A percentile compares a stretch with the other conserved stretches of the same genome.
These are phyloP conservation scores for Motacilla alba DNA, from an alignment of 2,113 vertebrate species.

Conservation along the genomic window DNA sequence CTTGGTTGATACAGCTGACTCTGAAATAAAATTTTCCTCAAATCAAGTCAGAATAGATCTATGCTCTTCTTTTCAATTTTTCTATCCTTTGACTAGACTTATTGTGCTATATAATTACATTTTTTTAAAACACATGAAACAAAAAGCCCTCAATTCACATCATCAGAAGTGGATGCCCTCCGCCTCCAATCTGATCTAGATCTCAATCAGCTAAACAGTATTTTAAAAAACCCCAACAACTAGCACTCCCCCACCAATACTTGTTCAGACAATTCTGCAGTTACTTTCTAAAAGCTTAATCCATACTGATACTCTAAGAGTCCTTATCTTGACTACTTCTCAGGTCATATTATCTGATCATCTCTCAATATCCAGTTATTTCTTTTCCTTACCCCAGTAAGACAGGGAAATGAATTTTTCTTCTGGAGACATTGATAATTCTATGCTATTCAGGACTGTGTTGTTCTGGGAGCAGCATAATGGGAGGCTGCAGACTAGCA, in stretches of 20 bases:
- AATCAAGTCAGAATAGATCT: conserved; percentile 1
- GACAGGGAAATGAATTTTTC: background rate
- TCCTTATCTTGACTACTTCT: background rate
- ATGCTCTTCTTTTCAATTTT: background rate
- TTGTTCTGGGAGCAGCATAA: background rate
- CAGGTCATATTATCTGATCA: background rate
- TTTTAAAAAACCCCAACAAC: accelerated
- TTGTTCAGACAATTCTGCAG: background rate
- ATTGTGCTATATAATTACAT: background rate
- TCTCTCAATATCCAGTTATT: background rate
- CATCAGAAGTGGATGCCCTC: background rate
- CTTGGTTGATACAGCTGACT: background rate
- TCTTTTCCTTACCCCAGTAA: background rate
- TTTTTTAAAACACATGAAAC: background rate
- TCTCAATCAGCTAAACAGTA: background rate
- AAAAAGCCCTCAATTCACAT: background rate
- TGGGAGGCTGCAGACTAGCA: background rate
- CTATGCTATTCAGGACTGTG: background rate
- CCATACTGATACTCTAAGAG: background rate
- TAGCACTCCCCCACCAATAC: accelerated
- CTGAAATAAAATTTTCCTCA: conserved; percentile 21
- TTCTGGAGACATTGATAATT: background rate
- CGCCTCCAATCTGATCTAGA: background rate
- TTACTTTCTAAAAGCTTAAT: background rate
- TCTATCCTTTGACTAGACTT: background rate